These are phyloP conservation scores for Meriones psammophilus DNA, from an alignment of 2,797 vertebrate species.

Conservation along the genomic window DNA sequence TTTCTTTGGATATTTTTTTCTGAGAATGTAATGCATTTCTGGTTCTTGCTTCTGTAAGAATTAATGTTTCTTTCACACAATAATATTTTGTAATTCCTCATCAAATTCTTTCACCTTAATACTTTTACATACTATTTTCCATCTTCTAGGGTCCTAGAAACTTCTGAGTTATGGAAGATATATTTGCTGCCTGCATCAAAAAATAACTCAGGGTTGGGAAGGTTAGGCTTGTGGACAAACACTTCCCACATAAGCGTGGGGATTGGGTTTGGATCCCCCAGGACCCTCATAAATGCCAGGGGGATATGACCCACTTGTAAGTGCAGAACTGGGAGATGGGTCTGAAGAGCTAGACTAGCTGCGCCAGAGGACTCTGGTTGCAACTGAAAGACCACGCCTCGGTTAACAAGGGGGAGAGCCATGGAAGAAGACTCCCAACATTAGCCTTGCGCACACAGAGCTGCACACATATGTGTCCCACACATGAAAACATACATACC, in stretches of 20 bases:
- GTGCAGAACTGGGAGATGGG: not conserved
- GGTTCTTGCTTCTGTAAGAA: not conserved
- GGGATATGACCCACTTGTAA: not conserved
- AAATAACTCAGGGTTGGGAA: not conserved
- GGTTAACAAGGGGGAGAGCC: not conserved
- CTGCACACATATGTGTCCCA: not conserved
- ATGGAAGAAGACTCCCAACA: not conserved
- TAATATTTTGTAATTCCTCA: not conserved
- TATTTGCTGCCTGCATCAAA: not conserved
- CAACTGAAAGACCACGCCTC: not conserved
- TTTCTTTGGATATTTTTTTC: not conserved
- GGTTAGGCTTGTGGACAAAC: not conserved
- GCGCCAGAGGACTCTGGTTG: not conserved
- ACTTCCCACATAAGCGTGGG: too few relatives aligned
- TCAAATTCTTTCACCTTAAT: not conserved
- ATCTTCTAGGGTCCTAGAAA: not conserved
- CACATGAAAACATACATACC: not conserved
- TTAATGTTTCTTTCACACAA: not conserved
- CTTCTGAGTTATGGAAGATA: not conserved
- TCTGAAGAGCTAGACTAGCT: not conserved
- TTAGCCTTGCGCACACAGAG: not conserved
- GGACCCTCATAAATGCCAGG: not conserved
- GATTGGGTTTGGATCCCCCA: not conserved
- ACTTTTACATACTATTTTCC: not conserved
- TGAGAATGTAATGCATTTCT: not conserved